These are phyloP conservation scores for Boleophthalmus pectinirostris DNA, from an alignment of 2,113 vertebrate genomes.

Conservation along the genomic window DNA sequence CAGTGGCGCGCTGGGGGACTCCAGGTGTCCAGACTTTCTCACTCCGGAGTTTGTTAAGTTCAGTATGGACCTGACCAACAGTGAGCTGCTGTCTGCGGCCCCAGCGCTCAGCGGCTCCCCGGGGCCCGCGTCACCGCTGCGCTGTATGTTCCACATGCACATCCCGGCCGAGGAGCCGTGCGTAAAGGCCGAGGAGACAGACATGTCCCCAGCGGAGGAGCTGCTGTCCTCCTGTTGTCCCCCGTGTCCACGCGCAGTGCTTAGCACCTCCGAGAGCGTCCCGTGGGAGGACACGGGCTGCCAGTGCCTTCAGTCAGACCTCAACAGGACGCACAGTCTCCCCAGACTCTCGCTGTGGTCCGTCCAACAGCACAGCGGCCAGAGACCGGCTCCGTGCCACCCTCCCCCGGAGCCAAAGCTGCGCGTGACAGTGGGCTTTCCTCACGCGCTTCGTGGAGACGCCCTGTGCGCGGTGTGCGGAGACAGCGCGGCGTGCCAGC, in stretches of 20 bases:
- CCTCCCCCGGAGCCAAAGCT: slow-evolving; percentile 90
- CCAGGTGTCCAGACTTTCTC: slow-evolving; percentile 93
- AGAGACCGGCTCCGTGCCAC: slow-evolving; percentile 80
- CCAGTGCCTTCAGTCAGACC: slow-evolving; percentile 91
- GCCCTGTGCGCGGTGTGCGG: slow-evolving; percentile 95
- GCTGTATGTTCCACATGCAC: slow-evolving; percentile 95
- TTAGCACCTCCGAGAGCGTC: slow-evolving; percentile 81
- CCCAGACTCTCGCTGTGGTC: slow-evolving; percentile 89
- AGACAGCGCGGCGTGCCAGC: slow-evolving; percentile 94
- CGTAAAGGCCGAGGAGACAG: slow-evolving; percentile 94
- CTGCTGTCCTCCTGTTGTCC: slow-evolving; percentile 76
- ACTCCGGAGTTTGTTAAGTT: slow-evolving; percentile 99
- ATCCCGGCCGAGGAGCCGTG: slow-evolving; percentile 85
- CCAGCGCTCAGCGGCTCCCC: slow-evolving; percentile 83
- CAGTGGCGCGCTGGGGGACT: slow-evolving; percentile 94
- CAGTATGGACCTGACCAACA: slow-evolving; percentile 99
- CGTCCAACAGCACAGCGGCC: slow-evolving; percentile 77
- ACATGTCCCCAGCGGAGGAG: slow-evolving; percentile 88
- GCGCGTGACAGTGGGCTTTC: slow-evolving; percentile 81
- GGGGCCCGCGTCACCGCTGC: slow-evolving; percentile 80
- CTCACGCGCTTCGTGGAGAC: slow-evolving; percentile 83
- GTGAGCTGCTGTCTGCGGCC: slow-evolving; percentile 82
- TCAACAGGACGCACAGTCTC: slow-evolving; percentile 76
- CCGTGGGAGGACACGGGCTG: slow-evolving; percentile 90
- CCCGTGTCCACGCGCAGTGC: slow-evolving; percentile 52